These are phyloP conservation scores for Cheiracanthium punctorium DNA, from an alignment of 2,888 invertebrate species.

Conservation along the genomic window DNA sequence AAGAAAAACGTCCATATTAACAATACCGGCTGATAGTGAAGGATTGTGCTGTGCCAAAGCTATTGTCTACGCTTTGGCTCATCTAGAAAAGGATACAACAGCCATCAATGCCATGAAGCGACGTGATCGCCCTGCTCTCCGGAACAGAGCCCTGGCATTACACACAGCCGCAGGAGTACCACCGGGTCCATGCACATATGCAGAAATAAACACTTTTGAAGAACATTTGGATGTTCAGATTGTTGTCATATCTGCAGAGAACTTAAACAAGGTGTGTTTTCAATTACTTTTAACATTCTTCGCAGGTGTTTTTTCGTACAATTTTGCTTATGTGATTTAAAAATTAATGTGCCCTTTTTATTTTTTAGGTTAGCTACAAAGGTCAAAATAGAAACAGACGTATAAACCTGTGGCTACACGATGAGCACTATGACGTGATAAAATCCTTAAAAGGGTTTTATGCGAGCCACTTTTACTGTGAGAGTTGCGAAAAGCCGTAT, in stretches of 20 bases:
- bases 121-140: neutral
- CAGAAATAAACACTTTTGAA: neutral
- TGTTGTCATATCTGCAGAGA: neutral
- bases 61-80: neutral
- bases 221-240: neutral
- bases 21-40: neutral
- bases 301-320: no score
- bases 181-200: neutral
- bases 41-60: neutral
- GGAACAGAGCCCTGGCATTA: neutral
- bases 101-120: neutral
- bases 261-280: neutral
- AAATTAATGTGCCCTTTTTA: no score
- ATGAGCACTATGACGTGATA: slow-evolving; percentile 11
- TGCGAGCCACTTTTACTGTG: neutral
- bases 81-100: neutral
- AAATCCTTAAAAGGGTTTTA: slow-evolving; percentile 8
- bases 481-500: neutral
- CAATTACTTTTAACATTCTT: no score
- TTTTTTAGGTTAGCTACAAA: slow-evolving; percentile 11
- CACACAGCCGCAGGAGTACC: neutral
- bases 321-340: no score
- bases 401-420: neutral
- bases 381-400: neutral
- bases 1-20: neutral